phyloP scores from a whole-genome alignment of 2,797 vertebrate genomes.

The Cetoscarus ocellatus region DNA sequence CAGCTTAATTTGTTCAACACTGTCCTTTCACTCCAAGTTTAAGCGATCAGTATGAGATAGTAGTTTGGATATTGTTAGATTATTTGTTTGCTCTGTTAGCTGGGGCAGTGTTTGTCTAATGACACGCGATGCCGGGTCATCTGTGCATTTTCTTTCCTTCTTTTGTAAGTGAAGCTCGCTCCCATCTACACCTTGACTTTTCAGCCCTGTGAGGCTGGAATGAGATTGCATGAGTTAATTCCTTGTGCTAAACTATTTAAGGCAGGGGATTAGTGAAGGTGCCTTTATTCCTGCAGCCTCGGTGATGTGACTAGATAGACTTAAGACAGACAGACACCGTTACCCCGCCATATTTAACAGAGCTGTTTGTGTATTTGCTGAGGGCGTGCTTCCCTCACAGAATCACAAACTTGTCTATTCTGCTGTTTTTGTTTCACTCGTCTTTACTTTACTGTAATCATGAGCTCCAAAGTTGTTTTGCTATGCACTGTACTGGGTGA shows the following conservation, averaged over 20 bases:
- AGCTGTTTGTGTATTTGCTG: not conserved
- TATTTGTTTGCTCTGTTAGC: not conserved
- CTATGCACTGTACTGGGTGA: slow-evolving; percentile 65
- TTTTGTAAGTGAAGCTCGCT: slow-evolving; percentile 18
- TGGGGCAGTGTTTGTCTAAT: slow-evolving; percentile 7
- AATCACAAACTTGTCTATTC: not conserved
- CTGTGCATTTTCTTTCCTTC: slow-evolving; percentile 2
- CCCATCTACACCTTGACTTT: slow-evolving; percentile 65
- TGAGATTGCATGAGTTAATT: slow-evolving; percentile 83
- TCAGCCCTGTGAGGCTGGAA: slow-evolving; percentile 69
- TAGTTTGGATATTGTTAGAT: no score
- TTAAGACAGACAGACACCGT: slow-evolving; percentile 32
- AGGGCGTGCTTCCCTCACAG: slow-evolving; percentile 1
- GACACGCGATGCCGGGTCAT: no score
- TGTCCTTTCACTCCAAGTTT: slow-evolving; percentile 19
- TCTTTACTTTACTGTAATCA: slow-evolving; percentile 29
- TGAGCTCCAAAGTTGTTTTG: slow-evolving; percentile 47
- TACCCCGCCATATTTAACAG: slow-evolving; percentile 8
- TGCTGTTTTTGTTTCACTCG: not conserved
- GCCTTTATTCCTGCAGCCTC: slow-evolving; percentile 60
- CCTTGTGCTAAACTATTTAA: slow-evolving; percentile 84
- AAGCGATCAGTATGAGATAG: not conserved
- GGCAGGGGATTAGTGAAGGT: slow-evolving; percentile 76
- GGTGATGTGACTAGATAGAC: slow-evolving; percentile 56
- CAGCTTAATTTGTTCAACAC: slow-evolving; percentile 1